A percentile compares a stretch with the other conserved stretches of the same genome.
phyloP scores from a whole-genome alignment of 2,888 invertebrate species.

The Matsumyia berberina region DNA sequence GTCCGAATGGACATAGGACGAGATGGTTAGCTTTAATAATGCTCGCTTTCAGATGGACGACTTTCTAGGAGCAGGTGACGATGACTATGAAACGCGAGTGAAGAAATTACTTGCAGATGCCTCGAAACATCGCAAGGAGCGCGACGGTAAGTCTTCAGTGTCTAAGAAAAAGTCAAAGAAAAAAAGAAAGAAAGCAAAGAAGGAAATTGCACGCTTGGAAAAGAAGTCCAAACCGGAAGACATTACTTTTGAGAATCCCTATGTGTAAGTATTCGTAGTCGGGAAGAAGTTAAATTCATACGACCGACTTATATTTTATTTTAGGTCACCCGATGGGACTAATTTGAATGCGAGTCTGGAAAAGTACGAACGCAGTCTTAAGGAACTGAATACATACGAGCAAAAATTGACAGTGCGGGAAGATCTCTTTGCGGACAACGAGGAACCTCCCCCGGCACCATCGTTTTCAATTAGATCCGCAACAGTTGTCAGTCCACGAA shows the following conservation, averaged over 20 bases:
- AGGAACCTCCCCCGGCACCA: conserved; percentile 73
- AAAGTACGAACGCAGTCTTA: conserved; percentile 82
- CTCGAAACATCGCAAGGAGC: conserved; percentile 88
- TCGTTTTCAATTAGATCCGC: conserved; percentile 58
- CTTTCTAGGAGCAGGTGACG: conserved; percentile 92
- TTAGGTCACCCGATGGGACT: conserved; percentile 84
- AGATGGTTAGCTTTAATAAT: not conserved
- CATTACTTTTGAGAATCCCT: conserved; percentile 88
- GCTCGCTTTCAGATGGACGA: conserved; percentile 86
- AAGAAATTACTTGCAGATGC: conserved; percentile 94
- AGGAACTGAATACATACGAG: conserved; percentile 77
- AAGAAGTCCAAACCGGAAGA: conserved; percentile 89
- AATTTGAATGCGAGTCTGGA: conserved; percentile 80
- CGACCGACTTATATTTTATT: conserved; percentile 53
- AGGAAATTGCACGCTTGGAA: conserved; percentile 83
- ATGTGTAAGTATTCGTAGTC: conserved; percentile 85
- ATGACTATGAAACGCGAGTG: conserved; percentile 94
- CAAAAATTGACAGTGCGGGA: conserved; percentile 45
- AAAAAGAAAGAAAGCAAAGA: conserved; percentile 84
- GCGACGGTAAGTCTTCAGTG: conserved; percentile 85
- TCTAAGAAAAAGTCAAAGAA: conserved; percentile 87
- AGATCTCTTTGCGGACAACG: conserved; percentile 39
- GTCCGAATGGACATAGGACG: not conserved
- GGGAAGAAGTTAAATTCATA: not conserved
- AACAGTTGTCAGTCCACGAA: conserved; percentile 11